Evolutionary conservation across 2,888 invertebrate species (phyloP).

Genomic region (Hemicrepidius hirtus): DNA sequence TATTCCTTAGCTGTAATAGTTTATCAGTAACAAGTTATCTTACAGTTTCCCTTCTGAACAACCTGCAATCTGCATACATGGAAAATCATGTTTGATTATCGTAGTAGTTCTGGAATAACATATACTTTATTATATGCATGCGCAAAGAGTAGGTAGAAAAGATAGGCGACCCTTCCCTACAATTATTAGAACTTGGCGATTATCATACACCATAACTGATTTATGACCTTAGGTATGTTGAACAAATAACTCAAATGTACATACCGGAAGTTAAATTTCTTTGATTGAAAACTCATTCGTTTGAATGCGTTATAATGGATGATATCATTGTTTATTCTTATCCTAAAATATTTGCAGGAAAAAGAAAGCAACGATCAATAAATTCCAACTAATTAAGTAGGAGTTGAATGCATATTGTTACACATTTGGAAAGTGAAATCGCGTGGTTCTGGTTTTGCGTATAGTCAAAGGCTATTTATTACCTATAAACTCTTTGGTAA

Average conservation of each 20-base stretch:
- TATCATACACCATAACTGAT: conserved; percentile 30
- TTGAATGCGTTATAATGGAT: too few species aligned
- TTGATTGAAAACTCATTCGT: too few species aligned
- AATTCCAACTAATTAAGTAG: conserved; percentile 23
- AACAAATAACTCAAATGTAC: neutral
- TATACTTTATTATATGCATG: conserved; percentile 32
- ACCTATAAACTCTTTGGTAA: too few species aligned
- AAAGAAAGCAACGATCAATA: conserved; percentile 19
- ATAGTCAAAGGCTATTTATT: too few species aligned
- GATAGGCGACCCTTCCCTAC: conserved; percentile 32
- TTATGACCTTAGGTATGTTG: neutral
- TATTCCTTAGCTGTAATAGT: too few species aligned
- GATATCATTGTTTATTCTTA: too few species aligned
- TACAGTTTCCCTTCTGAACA: conserved; percentile 1
- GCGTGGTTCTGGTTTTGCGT: neutral
- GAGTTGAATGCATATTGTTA: conserved; percentile 25
- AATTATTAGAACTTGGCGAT: conserved; percentile 23
- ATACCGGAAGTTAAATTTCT: conserved; percentile 13
- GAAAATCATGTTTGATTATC: conserved; percentile 25
- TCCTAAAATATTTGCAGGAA: neutral
- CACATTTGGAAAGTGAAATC: conserved; percentile 25
- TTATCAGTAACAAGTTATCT: too few species aligned
- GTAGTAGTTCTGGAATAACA: conserved; percentile 23
- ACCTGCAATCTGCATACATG: conserved; percentile 19
- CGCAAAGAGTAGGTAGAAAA: conserved; percentile 18